A percentile compares a stretch with the other conserved stretches of the same genome.
Conservation (phyloP, 2,113 vertebrate genomes). For the Potamarius usumacintae region DNA sequence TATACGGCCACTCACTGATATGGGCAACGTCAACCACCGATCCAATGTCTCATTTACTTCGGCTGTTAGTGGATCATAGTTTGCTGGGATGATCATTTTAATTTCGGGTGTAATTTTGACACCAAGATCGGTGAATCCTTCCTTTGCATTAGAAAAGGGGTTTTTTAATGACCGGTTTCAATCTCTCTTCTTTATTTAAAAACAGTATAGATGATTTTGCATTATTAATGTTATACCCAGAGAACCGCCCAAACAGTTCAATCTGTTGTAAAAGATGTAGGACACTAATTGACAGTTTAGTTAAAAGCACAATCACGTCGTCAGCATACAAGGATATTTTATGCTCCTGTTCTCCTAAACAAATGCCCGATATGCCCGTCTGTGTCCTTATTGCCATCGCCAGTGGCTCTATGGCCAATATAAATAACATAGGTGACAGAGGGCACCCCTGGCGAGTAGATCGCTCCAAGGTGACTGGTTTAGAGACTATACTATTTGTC, state of each 20-base stretch:
- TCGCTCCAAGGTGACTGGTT: neutral
- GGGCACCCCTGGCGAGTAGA: neutral
- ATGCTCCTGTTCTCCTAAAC: neutral
- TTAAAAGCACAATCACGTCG: neutral
- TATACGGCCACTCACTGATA: too few relatives aligned
- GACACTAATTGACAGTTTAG: neutral
- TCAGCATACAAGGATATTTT: constrained; percentile 26
- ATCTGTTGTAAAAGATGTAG: neutral
- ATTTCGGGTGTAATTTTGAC: neutral
- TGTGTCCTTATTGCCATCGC: constrained; percentile 2
- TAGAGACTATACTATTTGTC: constrained; percentile 9
- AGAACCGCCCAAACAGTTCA: neutral
- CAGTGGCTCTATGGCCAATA: constrained; percentile 3
- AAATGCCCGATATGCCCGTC: neutral
- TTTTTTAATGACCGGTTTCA: neutral
- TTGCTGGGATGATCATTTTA: too few relatives aligned
- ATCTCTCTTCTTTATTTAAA: neutral
- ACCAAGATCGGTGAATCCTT: neutral
- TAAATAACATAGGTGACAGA: neutral
- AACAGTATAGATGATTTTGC: constrained; percentile 5
- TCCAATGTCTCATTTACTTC: too few relatives aligned
- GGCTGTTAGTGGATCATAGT: too few relatives aligned
- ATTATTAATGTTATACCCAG: neutral
- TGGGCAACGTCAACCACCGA: too few relatives aligned
- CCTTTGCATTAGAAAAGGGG: constrained; percentile 2